These are phyloP conservation scores for Crossoptilon crossoptilon DNA, from an alignment of 2,797 vertebrate species.

Conservation along the genomic window DNA sequence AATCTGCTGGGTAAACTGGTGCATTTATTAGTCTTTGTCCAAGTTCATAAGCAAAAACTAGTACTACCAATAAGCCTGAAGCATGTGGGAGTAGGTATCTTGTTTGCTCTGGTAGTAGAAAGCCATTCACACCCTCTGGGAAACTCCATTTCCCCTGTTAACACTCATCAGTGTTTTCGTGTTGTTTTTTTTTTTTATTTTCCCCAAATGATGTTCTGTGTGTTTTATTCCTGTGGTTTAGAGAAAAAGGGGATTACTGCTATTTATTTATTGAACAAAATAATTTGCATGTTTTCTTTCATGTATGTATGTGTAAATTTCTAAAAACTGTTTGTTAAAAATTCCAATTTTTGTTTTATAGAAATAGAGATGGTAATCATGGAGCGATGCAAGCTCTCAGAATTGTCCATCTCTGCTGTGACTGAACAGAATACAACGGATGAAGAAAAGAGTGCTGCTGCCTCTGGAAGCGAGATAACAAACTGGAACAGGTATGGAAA, in stretches of 20 bases:
- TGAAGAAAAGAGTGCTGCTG: conserved; percentile 93
- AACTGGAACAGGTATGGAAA: conserved; percentile 83
- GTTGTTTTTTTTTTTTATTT: neutral
- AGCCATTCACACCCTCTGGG: neutral
- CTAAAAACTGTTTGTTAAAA: neutral
- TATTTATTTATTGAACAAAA: neutral
- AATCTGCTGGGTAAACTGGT: neutral
- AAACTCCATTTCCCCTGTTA: neutral
- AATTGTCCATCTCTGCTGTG: conserved; percentile 75
- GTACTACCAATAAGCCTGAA: neutral
- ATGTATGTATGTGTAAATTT: neutral
- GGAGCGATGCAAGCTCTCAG: conserved; percentile 91
- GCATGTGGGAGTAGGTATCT: neutral
- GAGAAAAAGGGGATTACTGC: neutral
- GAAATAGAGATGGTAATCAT: conserved; percentile 99
- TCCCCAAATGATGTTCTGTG: neutral
- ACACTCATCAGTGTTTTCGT: neutral
- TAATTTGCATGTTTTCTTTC: neutral
- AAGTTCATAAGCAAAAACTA: neutral
- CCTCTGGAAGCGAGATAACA: conserved; percentile 77
- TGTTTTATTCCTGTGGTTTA: neutral
- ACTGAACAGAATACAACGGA: conserved; percentile 96
- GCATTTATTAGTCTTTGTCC: neutral
- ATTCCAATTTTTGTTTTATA: conserved; percentile 50
- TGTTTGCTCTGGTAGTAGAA: neutral